phyloP scores from a whole-genome alignment of 2,888 invertebrate species.

The Keiferia lycopersicella region DNA sequence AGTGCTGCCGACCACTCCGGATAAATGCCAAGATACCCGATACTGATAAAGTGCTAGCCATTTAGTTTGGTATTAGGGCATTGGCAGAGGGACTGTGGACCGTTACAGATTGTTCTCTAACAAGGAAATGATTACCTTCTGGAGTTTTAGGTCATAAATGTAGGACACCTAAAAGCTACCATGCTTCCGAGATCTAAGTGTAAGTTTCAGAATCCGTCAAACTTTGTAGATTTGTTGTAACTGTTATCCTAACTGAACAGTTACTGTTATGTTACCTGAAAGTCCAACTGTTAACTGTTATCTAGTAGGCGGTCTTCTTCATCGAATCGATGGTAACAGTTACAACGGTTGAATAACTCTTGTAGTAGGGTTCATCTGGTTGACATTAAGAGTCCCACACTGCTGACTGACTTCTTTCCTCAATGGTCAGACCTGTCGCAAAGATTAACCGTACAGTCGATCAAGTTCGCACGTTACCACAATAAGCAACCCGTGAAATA shows the following conservation, averaged over 20 bases:
- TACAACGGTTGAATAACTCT: no score
- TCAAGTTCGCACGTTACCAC: constrained; percentile 12
- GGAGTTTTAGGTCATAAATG: neutral
- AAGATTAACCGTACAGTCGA: constrained; percentile 17
- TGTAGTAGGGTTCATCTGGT: no score
- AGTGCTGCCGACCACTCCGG: constrained; percentile 51
- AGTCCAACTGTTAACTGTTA: no score
- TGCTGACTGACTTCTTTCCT: neutral
- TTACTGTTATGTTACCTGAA: no score
- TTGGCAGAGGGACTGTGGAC: constrained; percentile 27
- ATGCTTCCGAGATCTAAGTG: neutral
- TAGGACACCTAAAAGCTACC: no score
- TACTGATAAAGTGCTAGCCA: constrained; percentile 62
- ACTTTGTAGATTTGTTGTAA: no score
- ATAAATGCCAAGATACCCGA: constrained; percentile 58
- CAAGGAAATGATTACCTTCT: neutral
- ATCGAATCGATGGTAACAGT: no score
- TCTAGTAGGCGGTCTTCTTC: no score
- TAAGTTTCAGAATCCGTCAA: no score
- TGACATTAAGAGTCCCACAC: neutral
- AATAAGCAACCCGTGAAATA: constrained; percentile 15
- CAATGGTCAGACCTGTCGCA: neutral
- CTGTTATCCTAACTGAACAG: no score
- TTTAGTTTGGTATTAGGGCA: constrained; percentile 58
- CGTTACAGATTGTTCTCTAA: constrained; percentile 18